phyloP scores from a whole-genome alignment of 1,140 invertebrate species.

The Hyles vespertilio region DNA sequence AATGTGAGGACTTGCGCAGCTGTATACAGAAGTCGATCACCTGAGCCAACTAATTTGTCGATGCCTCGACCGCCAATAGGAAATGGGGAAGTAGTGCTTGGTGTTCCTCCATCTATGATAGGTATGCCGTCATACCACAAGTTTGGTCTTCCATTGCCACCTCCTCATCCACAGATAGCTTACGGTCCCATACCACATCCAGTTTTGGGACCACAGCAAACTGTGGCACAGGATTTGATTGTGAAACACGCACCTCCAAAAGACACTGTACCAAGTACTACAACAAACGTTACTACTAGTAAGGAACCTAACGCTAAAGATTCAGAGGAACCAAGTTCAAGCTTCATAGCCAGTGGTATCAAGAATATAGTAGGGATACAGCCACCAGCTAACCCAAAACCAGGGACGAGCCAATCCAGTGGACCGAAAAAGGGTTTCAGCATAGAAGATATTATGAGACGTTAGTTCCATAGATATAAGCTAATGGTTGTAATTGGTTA shows the following conservation, averaged over 20 bases:
- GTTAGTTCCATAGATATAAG: conserved; percentile 58
- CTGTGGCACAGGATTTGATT: conserved; percentile 71
- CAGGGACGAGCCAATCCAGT: conserved; percentile 69
- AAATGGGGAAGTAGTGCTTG: conserved; percentile 51
- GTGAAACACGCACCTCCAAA: conserved; percentile 70
- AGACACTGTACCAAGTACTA: conserved; percentile 58
- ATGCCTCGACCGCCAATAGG: conserved; percentile 57
- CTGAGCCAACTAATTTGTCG: conserved; percentile 73
- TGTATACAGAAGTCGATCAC: conserved; percentile 63
- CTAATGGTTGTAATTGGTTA: not conserved
- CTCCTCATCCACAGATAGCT: conserved; percentile 67
- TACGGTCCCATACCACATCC: conserved; percentile 54
- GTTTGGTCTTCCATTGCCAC: conserved; percentile 67
- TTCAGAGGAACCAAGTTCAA: conserved; percentile 44
- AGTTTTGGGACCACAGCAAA: conserved; percentile 64
- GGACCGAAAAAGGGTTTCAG: conserved; percentile 81
- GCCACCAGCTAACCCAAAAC: conserved; percentile 65
- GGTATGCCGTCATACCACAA: conserved; percentile 67
- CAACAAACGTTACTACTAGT: conserved; percentile 55
- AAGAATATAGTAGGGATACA: conserved; percentile 72
- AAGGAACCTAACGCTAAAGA: conserved; percentile 50
- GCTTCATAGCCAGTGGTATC: conserved; percentile 63
- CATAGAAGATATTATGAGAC: conserved; percentile 85
- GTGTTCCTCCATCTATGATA: conserved; percentile 58
- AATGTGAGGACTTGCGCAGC: conserved; percentile 60